Conservation (phyloP, 2,888 invertebrate species). For the Oasisia sp. region DNA sequence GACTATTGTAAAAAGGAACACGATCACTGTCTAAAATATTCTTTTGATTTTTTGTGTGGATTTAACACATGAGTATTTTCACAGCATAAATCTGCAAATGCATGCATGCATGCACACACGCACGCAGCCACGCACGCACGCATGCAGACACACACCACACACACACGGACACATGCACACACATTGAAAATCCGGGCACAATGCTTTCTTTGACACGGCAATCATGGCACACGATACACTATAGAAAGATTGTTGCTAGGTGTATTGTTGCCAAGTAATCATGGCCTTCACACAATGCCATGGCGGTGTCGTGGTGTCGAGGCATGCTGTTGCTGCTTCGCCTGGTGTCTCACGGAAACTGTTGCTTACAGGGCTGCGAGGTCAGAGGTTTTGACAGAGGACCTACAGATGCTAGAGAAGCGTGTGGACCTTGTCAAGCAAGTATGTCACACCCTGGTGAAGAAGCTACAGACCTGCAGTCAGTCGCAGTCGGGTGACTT, state of each 20-base stretch:
- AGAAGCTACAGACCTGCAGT: constrained; percentile 66
- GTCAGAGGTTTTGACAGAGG: constrained; percentile 84
- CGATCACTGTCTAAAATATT: no score
- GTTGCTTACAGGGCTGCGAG: constrained; percentile 78
- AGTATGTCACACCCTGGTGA: constrained; percentile 70
- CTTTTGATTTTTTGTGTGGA: not conserved
- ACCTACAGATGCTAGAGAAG: constrained; percentile 83
- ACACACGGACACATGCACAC: no score
- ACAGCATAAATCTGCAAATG: no score
- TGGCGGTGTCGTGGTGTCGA: not conserved
- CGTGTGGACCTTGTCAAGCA: constrained; percentile 82
- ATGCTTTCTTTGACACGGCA: not conserved
- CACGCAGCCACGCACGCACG: no score
- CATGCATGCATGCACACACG: not conserved
- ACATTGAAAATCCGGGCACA: not conserved
- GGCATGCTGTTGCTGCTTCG: not conserved
- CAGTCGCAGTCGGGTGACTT: constrained; percentile 69
- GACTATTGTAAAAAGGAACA: not conserved
- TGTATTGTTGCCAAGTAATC: not conserved
- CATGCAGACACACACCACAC: no score
- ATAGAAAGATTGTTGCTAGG: not conserved
- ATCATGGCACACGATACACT: not conserved
- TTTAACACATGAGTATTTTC: not conserved
- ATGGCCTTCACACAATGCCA: not conserved
- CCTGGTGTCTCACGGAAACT: not conserved